Evolutionary conservation across 2,888 invertebrate species (phyloP), one percentile per base, ranked within the genome.

Genomic region (Drosophila formosana): DNA sequence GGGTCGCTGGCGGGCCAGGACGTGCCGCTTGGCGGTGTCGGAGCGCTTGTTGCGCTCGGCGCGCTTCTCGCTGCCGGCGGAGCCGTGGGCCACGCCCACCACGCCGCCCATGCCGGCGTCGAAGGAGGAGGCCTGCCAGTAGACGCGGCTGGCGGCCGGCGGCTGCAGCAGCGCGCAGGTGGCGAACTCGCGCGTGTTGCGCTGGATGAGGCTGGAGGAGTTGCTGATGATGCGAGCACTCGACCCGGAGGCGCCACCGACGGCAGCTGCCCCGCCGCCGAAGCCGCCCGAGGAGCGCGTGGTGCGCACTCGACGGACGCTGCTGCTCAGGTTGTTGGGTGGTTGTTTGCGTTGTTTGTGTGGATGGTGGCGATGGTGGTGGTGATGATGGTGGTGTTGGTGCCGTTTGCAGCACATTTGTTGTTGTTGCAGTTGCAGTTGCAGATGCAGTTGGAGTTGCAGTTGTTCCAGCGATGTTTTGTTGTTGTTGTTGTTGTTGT

Each of bases 51-150:
- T 94, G 63, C 95, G 94, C 91, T 95, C 95, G 32, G 80, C 94
- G 93, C 94, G 90, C 56, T 83, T 90, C 45, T 91, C 91, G 70
- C 75, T 39, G 37, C 72, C 60, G 0, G 71, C 57, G 0, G 63
- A 18, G 43, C 49, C 23, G 6, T 63, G 47, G 0, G 67, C 55
- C 13, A 50, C 68, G 62, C 32, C 63, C 23, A 46, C 13, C 90
- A 94, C 46, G 2, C 41, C 76, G 70, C 72, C 74, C 55, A 78
- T 80, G 62, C 87, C 80, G 89, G 94, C 96, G 90, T 97, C 97
- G 66, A 97, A 96, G 62, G 96, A 96, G 68, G 97, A 93, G 25
- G 97, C 96, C 92, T 97, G 96, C 91, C 97, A 95, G 64, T 91
- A 90, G 11, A 90, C 83, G 30, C 89, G 90, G 53, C 80, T 81